phyloP scores from a whole-genome alignment of 2,888 invertebrate species.

The Diarsia dahlii region DNA sequence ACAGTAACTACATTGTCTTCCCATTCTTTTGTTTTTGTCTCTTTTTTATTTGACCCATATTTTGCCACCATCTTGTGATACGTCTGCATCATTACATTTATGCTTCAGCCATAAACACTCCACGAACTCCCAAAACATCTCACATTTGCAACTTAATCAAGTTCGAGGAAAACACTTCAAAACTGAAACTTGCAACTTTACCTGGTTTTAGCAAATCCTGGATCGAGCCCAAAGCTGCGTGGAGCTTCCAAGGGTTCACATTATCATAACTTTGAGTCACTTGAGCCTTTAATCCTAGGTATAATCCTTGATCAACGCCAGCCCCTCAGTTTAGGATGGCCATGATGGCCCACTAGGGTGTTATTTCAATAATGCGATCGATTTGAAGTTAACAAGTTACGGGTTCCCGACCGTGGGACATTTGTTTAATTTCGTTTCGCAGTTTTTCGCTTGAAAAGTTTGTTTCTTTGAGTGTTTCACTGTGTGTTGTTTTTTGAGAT shows the following conservation, averaged over 20 bases:
- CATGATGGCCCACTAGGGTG: slow-evolving; percentile 37
- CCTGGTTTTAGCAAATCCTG: slow-evolving; percentile 71
- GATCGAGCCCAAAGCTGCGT: slow-evolving; percentile 69
- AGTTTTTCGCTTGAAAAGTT: slow-evolving; percentile 19
- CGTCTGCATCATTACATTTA: background rate
- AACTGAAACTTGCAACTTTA: slow-evolving; percentile 63
- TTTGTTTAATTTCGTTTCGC: slow-evolving; percentile 35
- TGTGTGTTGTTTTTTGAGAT: slow-evolving; percentile 37
- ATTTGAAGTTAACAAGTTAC: slow-evolving; percentile 49
- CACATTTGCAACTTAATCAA: slow-evolving; percentile 61
- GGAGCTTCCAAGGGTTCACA: slow-evolving; percentile 76
- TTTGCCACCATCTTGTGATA: background rate
- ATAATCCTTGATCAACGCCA: slow-evolving; percentile 79
- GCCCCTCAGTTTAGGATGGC: slow-evolving; percentile 33
- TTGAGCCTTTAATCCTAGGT: slow-evolving; percentile 78
- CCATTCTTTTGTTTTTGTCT: background rate
- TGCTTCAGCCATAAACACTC: slow-evolving; percentile 7
- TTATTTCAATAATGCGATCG: slow-evolving; percentile 66
- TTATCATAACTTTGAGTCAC: slow-evolving; percentile 88
- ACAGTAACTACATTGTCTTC: background rate
- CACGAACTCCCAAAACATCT: slow-evolving; percentile 9
- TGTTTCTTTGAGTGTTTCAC: slow-evolving; percentile 24
- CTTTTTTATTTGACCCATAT: background rate
- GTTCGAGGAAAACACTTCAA: slow-evolving; percentile 52
- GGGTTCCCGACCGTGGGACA: background rate